Conservation (phyloP, 2,113 vertebrate genomes). For the Serinus canaria region DNA sequence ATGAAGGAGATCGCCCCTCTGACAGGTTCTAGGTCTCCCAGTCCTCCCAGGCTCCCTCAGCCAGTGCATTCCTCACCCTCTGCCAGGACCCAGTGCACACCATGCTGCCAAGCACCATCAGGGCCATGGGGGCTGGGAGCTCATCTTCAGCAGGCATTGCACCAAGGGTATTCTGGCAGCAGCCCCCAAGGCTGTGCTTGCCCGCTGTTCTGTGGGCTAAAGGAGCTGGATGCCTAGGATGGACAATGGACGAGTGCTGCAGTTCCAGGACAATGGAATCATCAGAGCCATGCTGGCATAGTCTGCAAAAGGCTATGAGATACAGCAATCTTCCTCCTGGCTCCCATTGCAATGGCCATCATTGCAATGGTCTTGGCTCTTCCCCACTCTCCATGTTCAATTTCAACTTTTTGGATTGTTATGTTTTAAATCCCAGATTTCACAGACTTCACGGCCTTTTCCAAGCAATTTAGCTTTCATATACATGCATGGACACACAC, state of each 20-base stretch:
- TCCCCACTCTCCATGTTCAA: rapidly evolving
- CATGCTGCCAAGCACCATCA: rapidly evolving
- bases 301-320: not conserved
- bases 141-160: not conserved
- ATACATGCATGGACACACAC: rapidly evolving
- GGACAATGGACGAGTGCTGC: no score
- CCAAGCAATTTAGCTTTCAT: not conserved
- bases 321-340: not conserved
- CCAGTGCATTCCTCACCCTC: rapidly evolving
- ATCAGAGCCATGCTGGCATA: rapidly evolving
- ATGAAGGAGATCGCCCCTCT: rapidly evolving
- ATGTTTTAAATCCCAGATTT: not conserved
- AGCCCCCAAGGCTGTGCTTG: not conserved
- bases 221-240: not conserved
- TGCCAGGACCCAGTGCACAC: not conserved
- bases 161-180: not conserved
- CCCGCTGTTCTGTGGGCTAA: no score
- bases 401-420: not conserved
- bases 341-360: not conserved
- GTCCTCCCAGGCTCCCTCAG: rapidly evolving
- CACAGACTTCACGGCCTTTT: not conserved
- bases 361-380: rapidly evolving
- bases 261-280: not conserved
- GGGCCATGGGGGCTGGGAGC: rapidly evolving
- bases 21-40: no score